phyloP scores from a whole-genome alignment of 2,797 vertebrate species.

The Trichosurus vulpecula region DNA sequence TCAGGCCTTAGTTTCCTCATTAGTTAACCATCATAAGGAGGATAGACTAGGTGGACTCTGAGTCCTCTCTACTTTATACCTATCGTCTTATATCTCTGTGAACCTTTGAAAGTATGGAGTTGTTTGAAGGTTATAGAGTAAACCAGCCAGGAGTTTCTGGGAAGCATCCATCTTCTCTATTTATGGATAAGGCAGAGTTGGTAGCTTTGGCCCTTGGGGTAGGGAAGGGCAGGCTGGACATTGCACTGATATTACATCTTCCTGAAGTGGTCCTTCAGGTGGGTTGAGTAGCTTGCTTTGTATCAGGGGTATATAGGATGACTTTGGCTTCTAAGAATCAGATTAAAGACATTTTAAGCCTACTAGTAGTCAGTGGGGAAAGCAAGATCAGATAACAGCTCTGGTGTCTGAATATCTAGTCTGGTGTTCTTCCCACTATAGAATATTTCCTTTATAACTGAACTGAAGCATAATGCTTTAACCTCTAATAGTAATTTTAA shows the following conservation, averaged over 20 bases:
- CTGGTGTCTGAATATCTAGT: background rate
- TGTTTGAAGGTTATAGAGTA: background rate
- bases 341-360: background rate
- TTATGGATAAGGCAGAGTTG: background rate
- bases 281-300: background rate
- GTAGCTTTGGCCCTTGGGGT: background rate
- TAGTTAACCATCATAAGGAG: background rate
- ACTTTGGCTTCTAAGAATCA: background rate
- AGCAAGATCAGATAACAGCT: background rate
- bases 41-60: background rate
- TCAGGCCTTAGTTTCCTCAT: background rate
- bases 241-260: background rate
- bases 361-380: background rate
- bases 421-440: background rate
- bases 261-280: background rate
- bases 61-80: background rate
- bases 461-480: background rate
- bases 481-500: background rate
- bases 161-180: background rate
- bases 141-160: background rate
- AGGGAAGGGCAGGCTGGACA: background rate
- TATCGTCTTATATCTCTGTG: background rate
- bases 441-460: background rate
- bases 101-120: background rate
- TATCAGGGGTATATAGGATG: background rate